Evolutionary conservation across 2,113 vertebrate genomes (phyloP).

Genomic region (Corythornis vintsioides): DNA sequence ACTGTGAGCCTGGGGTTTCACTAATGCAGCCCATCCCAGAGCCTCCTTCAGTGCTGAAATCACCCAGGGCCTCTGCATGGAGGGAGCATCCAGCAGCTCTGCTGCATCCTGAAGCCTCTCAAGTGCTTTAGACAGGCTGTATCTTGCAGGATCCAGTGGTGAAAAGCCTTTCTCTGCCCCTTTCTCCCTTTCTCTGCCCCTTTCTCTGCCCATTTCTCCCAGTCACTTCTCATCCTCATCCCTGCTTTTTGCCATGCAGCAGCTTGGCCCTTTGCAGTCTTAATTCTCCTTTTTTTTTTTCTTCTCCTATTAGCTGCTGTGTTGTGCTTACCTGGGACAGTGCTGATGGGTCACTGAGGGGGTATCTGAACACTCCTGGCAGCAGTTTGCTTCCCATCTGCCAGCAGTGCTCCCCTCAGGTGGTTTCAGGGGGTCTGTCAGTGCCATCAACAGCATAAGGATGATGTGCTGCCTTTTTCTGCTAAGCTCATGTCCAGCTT

Average conservation of each 20-base stretch:
- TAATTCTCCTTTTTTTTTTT: background rate
- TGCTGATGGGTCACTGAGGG: background rate
- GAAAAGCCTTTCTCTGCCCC: background rate
- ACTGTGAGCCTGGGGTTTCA: background rate
- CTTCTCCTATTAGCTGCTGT: fast-evolving
- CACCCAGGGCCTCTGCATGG: background rate
- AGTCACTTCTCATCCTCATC: background rate
- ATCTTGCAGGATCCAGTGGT: background rate
- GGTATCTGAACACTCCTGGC: background rate
- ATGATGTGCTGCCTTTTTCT: background rate
- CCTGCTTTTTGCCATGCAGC: background rate
- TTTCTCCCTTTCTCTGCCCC: too few relatives aligned
- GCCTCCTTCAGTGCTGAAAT: background rate
- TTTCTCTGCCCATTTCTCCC: background rate
- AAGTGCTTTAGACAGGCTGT: background rate
- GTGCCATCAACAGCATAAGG: background rate
- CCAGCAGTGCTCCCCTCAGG: background rate
- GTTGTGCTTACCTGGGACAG: background rate
- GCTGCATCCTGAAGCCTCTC: background rate
- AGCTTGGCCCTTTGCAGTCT: background rate
- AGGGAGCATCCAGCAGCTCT: background rate
- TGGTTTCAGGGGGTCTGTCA: background rate
- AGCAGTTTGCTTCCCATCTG: background rate
- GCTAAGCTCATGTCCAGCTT: background rate
- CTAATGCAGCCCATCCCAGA: background rate